A percentile compares a stretch with the other conserved stretches of the same genome.
Conservation (phyloP, 2,113 vertebrate species). For the Fulmarus glacialis region DNA sequence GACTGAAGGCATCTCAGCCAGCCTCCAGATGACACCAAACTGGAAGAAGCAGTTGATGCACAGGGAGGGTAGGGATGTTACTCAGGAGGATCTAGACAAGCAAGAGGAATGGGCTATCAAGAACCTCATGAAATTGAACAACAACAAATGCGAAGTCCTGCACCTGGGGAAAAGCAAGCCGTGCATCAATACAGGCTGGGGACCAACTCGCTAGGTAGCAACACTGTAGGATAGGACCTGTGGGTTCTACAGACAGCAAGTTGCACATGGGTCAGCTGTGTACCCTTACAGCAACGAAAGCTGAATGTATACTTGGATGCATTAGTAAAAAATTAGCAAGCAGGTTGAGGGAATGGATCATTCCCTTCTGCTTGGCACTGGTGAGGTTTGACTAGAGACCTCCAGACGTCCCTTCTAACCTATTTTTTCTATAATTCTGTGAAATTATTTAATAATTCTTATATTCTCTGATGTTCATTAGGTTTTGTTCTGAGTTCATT, state of each 20-base stretch:
- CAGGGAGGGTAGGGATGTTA: neutral
- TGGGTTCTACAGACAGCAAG: neutral
- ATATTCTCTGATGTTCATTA: neutral
- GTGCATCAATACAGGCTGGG: neutral
- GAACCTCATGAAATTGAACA: neutral
- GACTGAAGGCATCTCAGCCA: neutral
- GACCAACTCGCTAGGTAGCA: neutral
- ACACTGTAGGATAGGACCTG: neutral
- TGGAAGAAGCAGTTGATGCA: neutral
- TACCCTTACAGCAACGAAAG: neutral
- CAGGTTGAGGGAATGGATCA: neutral
- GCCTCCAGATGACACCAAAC: neutral
- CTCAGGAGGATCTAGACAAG: neutral
- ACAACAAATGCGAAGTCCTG: neutral
- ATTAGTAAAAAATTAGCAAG: neutral
- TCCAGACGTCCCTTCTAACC: neutral
- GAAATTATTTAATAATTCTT: neutral
- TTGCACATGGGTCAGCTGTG: neutral
- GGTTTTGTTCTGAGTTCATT: neutral
- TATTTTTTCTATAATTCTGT: neutral
- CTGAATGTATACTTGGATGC: neutral
- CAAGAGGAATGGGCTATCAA: neutral
- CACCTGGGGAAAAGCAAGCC: neutral
- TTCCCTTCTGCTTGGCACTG: neutral
- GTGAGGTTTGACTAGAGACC: neutral